Conservation (phyloP, 2,797 vertebrate genomes). For the Sebastes diploproa region DNA sequence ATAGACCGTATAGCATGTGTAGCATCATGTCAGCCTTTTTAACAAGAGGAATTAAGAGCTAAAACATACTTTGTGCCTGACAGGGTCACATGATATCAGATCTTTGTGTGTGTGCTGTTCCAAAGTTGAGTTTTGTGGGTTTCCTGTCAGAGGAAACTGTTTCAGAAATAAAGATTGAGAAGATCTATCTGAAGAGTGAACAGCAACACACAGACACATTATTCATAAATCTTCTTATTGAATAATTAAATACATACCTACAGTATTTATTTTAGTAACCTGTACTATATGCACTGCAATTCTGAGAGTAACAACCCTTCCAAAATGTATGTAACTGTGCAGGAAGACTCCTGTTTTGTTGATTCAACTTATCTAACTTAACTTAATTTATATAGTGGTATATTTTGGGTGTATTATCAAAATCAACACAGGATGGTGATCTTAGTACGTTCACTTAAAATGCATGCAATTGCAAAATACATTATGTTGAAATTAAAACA, state of each 20-base stretch:
- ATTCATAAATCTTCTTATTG: background rate
- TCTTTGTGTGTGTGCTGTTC: background rate
- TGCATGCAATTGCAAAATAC: background rate
- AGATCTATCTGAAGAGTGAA: background rate
- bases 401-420: background rate
- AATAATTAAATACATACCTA: background rate
- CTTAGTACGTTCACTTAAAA: background rate
- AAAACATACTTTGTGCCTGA: background rate
- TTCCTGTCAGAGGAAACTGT: constrained; percentile 56
- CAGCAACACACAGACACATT: background rate
- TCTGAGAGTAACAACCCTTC: background rate
- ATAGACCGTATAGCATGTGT: background rate
- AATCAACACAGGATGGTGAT: background rate
- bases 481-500: background rate
- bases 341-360: background rate
- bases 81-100: background rate
- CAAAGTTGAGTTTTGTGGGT: background rate
- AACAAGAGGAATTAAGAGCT: background rate
- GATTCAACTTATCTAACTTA: background rate
- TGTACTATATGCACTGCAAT: background rate
- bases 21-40: background rate
- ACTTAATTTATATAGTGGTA: background rate
- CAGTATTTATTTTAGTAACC: background rate
- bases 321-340: background rate
- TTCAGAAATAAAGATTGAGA: background rate